phyloP scores from a whole-genome alignment of 2,888 invertebrate genomes.

The Catocala sponsa region DNA sequence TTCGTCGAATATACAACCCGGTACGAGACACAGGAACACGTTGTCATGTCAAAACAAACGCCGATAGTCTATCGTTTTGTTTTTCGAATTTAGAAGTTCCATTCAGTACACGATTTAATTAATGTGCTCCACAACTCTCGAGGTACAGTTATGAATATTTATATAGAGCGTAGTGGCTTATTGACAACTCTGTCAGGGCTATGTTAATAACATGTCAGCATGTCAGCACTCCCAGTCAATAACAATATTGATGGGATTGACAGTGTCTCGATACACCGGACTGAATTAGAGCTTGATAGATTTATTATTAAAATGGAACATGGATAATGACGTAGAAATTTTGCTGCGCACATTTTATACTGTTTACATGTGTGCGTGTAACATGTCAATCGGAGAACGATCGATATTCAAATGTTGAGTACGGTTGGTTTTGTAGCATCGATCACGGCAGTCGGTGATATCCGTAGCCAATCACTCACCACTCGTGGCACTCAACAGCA shows the following conservation, averaged over 20 bases:
- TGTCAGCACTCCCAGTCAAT: constrained; percentile 47
- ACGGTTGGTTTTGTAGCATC: constrained; percentile 7
- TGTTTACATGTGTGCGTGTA: neutral
- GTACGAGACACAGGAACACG: neutral
- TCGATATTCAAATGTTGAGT: constrained; percentile 20
- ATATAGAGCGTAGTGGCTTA: constrained; percentile 34
- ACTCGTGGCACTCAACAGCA: constrained; percentile 24
- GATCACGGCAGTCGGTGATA: neutral
- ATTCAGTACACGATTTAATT: constrained; percentile 20
- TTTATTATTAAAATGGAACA: constrained; percentile 26
- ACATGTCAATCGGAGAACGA: constrained; percentile 10
- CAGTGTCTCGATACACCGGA: constrained; percentile 24
- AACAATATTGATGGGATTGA: constrained; percentile 55
- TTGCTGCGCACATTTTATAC: constrained; percentile 1
- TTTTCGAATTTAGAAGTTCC: neutral
- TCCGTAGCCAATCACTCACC: constrained; percentile 42
- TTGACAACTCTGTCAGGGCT: constrained; percentile 51
- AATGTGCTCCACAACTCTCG: constrained; percentile 28
- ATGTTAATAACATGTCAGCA: constrained; percentile 50
- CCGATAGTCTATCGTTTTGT: neutral
- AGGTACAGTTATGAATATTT: constrained; percentile 45
- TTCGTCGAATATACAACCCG: neutral
- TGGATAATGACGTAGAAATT: constrained; percentile 13
- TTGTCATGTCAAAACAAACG: neutral
- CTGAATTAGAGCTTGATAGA: constrained; percentile 25